phyloP scores from a whole-genome alignment of 2,797 vertebrate genomes.

The Amniataba percoides region DNA sequence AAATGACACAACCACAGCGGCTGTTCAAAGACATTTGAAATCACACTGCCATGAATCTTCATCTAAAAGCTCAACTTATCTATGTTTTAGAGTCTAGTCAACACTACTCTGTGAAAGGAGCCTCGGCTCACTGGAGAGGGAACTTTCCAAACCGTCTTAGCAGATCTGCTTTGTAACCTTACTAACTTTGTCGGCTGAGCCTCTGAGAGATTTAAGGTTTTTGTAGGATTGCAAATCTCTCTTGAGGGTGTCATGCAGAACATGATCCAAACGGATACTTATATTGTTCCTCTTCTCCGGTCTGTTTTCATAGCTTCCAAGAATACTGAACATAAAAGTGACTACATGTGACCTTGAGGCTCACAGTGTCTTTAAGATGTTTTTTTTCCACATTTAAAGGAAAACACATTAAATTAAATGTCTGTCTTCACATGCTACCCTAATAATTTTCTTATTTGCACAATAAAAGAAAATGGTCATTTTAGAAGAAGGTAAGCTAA shows the following conservation, averaged over 20 bases:
- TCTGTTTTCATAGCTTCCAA: conserved; percentile 34
- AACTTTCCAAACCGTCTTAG: conserved; percentile 50
- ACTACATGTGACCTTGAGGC: conserved; percentile 22
- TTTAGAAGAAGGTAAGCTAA: conserved; percentile 20
- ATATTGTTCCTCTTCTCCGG: not conserved
- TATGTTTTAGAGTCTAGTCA: conserved; percentile 65
- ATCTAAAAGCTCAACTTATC: conserved; percentile 58
- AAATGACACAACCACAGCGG: conserved; percentile 38
- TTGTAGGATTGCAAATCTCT: conserved; percentile 59
- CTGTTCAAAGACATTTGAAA: conserved; percentile 48
- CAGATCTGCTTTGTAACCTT: conserved; percentile 63
- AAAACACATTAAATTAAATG: not conserved
- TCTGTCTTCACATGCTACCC: not conserved
- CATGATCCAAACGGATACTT: conserved; percentile 48
- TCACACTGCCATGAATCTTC: conserved; percentile 40
- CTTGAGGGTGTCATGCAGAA: conserved; percentile 36
- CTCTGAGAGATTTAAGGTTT: conserved; percentile 56
- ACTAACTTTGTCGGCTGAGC: conserved; percentile 61
- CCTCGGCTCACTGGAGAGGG: conserved; percentile 45
- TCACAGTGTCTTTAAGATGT: not conserved
- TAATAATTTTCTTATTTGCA: too few relatives aligned
- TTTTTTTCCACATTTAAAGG: not conserved
- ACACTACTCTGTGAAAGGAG: conserved; percentile 56
- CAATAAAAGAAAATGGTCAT: not conserved
- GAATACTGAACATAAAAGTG: not conserved